Evolutionary conservation across 2,888 invertebrate genomes (phyloP).

Genomic region (Dioctria rufipes): DNA sequence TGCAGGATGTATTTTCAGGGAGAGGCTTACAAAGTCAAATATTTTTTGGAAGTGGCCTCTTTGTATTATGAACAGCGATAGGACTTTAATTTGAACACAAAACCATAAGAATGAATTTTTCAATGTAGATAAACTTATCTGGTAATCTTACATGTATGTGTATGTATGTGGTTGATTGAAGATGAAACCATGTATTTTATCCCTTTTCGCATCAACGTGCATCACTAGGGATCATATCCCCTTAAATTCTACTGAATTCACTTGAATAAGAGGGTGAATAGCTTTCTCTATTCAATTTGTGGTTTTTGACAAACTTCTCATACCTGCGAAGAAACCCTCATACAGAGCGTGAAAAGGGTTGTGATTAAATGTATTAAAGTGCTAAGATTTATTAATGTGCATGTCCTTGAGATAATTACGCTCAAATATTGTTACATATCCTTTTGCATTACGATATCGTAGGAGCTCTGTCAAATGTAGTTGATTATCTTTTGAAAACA

Average conservation of each 20-base stretch:
- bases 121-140: neutral
- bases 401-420: constrained; percentile 57
- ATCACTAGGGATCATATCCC: neutral
- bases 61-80: neutral
- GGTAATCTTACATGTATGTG: neutral
- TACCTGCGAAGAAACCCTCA: neutral
- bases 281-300: constrained; percentile 39
- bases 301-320: constrained; percentile 8
- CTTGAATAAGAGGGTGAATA: constrained; percentile 24
- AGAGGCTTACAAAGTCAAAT: constrained; percentile 22
- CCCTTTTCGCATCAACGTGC: constrained; percentile 1
- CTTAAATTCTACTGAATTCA: neutral
- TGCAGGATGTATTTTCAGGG: constrained; percentile 12
- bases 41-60: constrained; percentile 13
- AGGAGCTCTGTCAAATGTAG: no score
- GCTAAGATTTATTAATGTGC: constrained; percentile 54
- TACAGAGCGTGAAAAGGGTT: constrained; percentile 41
- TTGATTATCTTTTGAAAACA: no score
- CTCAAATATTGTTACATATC: no score
- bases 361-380: constrained; percentile 35
- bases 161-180: neutral
- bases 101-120: constrained; percentile 9
- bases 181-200: neutral
- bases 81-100: neutral
- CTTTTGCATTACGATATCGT: no score